These are phyloP conservation scores for Trachops cirrhosus DNA, from an alignment of 2,797 vertebrate genomes.

Conservation along the genomic window DNA sequence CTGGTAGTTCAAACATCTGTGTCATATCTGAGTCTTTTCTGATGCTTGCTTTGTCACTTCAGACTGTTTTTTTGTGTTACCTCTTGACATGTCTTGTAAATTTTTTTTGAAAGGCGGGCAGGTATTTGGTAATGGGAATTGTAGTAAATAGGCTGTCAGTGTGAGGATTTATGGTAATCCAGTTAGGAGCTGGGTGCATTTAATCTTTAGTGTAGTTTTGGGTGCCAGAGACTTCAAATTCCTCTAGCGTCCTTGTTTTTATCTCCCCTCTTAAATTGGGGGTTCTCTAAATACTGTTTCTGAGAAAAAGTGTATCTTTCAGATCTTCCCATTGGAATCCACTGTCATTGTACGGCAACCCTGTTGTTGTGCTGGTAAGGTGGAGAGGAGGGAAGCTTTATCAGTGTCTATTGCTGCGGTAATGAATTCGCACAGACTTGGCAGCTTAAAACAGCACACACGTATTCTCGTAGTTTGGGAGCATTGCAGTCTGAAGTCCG, in stretches of 20 bases:
- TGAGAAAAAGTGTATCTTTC: neutral
- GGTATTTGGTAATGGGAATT: neutral
- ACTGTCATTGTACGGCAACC: neutral
- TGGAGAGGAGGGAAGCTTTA: neutral
- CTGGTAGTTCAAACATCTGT: neutral
- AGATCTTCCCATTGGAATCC: neutral
- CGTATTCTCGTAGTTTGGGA: neutral
- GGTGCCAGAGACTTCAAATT: neutral
- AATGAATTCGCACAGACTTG: neutral
- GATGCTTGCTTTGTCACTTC: neutral
- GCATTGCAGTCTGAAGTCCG: neutral
- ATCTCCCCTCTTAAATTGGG: neutral
- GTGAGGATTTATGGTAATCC: neutral
- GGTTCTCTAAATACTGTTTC: neutral
- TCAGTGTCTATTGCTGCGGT: neutral
- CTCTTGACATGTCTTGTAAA: neutral
- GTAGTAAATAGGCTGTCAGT: neutral
- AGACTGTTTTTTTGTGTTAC: neutral
- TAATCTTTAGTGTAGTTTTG: neutral
- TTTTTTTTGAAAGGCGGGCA: neutral
- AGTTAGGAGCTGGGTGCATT: neutral
- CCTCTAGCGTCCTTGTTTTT: neutral
- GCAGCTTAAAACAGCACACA: neutral
- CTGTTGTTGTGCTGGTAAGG: neutral
- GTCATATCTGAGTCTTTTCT: neutral